Base-by-base conservation (phyloP, 1,140 invertebrate species). In the Drosophila watanabei region DNA sequence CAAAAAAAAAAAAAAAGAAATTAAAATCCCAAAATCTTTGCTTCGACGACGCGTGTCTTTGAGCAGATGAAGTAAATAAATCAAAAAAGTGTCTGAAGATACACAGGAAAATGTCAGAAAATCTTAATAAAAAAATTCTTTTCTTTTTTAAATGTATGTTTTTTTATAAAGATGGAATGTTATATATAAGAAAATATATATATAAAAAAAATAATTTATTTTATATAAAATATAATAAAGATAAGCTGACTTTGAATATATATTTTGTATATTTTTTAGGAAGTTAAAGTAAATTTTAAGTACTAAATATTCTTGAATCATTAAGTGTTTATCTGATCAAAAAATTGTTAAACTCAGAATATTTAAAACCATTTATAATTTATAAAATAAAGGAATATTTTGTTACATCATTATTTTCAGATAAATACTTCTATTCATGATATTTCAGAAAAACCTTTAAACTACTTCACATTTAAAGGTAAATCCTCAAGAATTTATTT, bases 11-110 rank as follows among this genome's bases (percentile, higher is more conserved):
- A n/a, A 5, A 35, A 61, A 32, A 43, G 20, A 49, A 75, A 66
- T 66, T 59, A 51, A 62, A 70, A 78, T 78, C 64, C 18, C 5
- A 61, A 78, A 69, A 70, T 70, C 46, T 59, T 58, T 24, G 45
- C 43, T 64, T 48, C 28, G 39, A 30, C 41, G 56, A 52, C 76
- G 75, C 75, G 59, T 79, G 75, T 71, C 59, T 71, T 11, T 37
- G 35, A 35, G 58, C 54, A 39, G 70, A 57, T 41, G 59, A 20
- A 72, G 56, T 61, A 39, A 60, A 72, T 69, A 60, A 68, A 69
- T 60, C 45, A 76, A 37, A 63, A 41, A 49, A 16, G 69, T 16
- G 30, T 57, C 9, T 30, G 1, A 11, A 7, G 11, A 24, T 56
- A 18, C 33, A 37, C 52, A 16, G 52, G 10, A 37, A 56, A 56